phyloP scores from a whole-genome alignment of 2,888 invertebrate genomes.

The Parnassius mnemosyne region DNA sequence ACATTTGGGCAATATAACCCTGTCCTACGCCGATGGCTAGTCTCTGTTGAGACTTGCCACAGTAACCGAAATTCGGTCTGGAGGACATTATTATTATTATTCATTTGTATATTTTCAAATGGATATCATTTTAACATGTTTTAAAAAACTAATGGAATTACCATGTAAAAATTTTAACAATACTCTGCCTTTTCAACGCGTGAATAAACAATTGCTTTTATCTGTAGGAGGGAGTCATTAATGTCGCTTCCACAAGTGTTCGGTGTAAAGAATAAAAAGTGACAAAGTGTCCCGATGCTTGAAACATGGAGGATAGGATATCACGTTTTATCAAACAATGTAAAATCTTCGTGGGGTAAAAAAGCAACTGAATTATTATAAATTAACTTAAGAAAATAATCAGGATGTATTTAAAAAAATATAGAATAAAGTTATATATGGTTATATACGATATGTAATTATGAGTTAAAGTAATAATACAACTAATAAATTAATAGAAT shows the following conservation, averaged over 20 bases:
- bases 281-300: not conserved
- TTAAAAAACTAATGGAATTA: no score
- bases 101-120: no score
- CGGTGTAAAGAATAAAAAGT: not conserved
- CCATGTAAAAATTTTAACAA: no score
- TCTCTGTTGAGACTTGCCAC: no score
- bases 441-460: not conserved
- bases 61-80: no score
- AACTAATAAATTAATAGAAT: no score
- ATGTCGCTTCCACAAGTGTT: not conserved
- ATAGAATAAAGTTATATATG: not conserved
- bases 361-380: no score
- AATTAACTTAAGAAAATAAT: conserved; percentile 6
- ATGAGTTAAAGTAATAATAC: not conserved
- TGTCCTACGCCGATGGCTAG: no score
- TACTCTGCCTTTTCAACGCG: not conserved
- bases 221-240: not conserved
- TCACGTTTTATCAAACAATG: not conserved
- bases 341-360: conserved; percentile 2
- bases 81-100: no score
- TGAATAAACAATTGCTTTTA: not conserved
- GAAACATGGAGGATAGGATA: conserved; percentile 1
- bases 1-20: no score
- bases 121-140: no score
- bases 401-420: not conserved